These are phyloP conservation scores for Sinocyclocheilus grahami DNA, from an alignment of 2,113 vertebrate genomes.

Conservation along the genomic window DNA sequence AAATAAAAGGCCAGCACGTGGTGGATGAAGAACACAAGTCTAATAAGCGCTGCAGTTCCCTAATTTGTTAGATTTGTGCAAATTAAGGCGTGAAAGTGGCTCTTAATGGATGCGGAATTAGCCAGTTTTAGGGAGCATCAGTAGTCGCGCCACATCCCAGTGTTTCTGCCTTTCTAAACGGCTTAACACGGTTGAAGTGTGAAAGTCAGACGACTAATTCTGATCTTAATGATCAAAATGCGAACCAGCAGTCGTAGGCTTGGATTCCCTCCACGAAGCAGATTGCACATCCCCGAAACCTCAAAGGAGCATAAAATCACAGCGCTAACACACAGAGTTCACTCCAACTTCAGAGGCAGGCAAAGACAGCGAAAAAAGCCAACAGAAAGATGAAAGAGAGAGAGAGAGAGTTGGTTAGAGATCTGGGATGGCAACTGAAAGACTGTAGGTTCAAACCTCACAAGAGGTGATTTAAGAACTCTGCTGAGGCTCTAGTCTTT, in stretches of 20 bases:
- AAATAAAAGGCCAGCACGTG: not conserved
- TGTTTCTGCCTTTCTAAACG: constrained; percentile 19
- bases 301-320: constrained; percentile 49
- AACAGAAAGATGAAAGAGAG: not conserved
- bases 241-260: not conserved
- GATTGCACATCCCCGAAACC: constrained; percentile 39
- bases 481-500: not conserved
- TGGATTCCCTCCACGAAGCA: not conserved
- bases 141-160: constrained; percentile 46
- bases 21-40: not conserved
- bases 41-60: not conserved
- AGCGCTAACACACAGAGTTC: constrained; percentile 48
- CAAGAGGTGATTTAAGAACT: not conserved
- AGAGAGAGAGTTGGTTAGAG: not conserved
- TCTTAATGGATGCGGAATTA: constrained; percentile 48
- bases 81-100: constrained; percentile 57
- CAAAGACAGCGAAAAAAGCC: not conserved
- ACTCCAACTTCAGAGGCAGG: constrained; percentile 42
- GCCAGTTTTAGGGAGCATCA: constrained; percentile 38
- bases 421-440: not conserved
- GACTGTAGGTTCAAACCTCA: no score
- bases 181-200: constrained; percentile 53
- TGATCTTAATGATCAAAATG: constrained; percentile 52
- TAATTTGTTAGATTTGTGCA: constrained; percentile 47
- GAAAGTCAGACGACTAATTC: constrained; percentile 59